Evolutionary conservation across 53 echinoderm and acorn worm species (phyloP), one percentile per base, ranked within the genome.

Genomic region (Echinometra lucunter): DNA sequence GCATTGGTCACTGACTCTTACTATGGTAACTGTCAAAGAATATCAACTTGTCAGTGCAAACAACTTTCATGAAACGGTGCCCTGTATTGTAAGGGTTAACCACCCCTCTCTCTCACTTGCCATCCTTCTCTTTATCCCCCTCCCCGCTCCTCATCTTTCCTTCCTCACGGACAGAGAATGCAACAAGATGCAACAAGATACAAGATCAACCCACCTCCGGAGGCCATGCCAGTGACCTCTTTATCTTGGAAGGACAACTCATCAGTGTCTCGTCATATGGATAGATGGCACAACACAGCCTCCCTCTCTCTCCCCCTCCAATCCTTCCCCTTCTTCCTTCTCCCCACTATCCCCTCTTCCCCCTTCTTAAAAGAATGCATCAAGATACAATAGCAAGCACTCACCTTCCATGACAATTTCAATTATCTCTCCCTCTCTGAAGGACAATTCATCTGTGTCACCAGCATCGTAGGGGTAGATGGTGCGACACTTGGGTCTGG

Each of bases 401-500:
- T 95, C 94, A 99, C 99, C 99, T 95, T 99, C 99, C 47, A 66
- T 91, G n/a, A 99, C 74, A 47, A 99, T 99, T 90, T 96, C 98
- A 53, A 99, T 97, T 55, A 63, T 89, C 47, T 99, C 99, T 38
- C 97, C 98, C 6, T 96, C 95, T 23, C 75, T 72, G 67, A 99
- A 97, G 0, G 94, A 94, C 37, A 99, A 74, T 66, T 99, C 99
- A 30, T 99, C 99, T 27, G 96, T 96, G 81, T 99, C 99, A 30
- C 96, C 93, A 6, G 99, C 98, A 63, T 99, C 99, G 85, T 99
- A 99, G 19, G 92, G 69, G 45, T 96, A 99, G n/a, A 99, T 37
- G 4, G 99, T 97, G 28, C 95, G 93, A 83, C 97, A 97, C 90
- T 93, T 93, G 25, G 96, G 97, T 47, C 96, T 88, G 44, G 95